These are phyloP conservation scores for Subacronicta megacephala DNA, from an alignment of 2,888 invertebrate genomes.

Conservation along the genomic window DNA sequence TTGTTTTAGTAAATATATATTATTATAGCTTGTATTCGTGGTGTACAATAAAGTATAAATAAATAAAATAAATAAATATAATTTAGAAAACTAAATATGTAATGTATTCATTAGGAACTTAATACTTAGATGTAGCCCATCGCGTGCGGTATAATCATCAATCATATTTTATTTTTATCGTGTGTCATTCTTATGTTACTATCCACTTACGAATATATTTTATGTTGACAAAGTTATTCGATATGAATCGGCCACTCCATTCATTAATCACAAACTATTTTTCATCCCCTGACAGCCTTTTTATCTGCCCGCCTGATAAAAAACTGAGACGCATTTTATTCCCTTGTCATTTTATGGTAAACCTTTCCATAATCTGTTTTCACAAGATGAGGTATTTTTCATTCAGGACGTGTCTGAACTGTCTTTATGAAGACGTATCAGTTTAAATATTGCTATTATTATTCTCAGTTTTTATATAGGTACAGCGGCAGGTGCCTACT, in stretches of 20 bases:
- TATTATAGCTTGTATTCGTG: no score
- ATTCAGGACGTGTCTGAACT: conserved; percentile 11
- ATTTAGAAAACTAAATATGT: no score
- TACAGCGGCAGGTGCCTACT: no score
- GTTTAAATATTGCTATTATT: no score
- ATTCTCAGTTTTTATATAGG: no score
- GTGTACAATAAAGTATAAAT: no score
- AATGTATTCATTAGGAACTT: no score
- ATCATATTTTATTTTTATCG: conserved; percentile 25
- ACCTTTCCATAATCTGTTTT: conserved; percentile 36
- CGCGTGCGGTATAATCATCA: conserved; percentile 15
- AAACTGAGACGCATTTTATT: conserved; percentile 39
- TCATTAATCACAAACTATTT: conserved; percentile 48
- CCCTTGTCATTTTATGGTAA: conserved; percentile 43
- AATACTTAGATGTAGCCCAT: background rate
- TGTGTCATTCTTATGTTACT: conserved; percentile 7
- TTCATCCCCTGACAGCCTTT: conserved; percentile 37
- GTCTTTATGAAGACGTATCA: background rate
- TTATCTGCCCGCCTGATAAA: conserved; percentile 41
- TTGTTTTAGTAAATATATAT: no score
- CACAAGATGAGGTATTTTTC: conserved; percentile 27
- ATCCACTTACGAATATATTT: conserved; percentile 1
- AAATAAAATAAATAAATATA: no score
- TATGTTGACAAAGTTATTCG: conserved; percentile 27
- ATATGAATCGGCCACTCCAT: conserved; percentile 24